Percentiles rank a stretch among this genome's conserved stretches.
These are phyloP conservation scores for Radopholus similis DNA, from an alignment of 1,140 invertebrate genomes.

Conservation along the genomic window DNA sequence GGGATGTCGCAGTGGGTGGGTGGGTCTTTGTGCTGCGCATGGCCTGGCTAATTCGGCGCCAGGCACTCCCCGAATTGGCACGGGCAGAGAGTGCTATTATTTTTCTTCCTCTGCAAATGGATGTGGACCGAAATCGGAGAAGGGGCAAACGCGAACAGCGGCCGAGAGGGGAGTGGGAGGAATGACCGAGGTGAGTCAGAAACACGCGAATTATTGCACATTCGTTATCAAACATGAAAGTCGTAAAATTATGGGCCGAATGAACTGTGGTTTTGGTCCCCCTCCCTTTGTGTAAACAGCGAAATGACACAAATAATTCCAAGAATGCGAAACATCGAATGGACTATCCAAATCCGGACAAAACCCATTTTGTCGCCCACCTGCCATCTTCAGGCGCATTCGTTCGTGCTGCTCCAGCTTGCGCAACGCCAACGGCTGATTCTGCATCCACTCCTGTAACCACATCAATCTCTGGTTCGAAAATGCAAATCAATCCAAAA, in stretches of 20 bases:
- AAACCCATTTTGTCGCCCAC: no score
- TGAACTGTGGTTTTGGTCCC: background rate
- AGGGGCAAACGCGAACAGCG: no score
- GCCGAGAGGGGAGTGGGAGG: no score
- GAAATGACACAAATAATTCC: background rate
- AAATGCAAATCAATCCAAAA: slow-evolving; percentile 4
- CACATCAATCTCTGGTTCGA: background rate
- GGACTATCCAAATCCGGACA: no score
- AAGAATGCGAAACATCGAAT: no score
- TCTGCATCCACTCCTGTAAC: slow-evolving; percentile 21
- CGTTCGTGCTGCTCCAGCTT: slow-evolving; percentile 20
- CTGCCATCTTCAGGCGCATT: slow-evolving; percentile 19
- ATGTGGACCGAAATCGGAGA: no score
- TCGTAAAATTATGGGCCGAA: background rate
- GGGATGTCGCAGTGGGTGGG: background rate
- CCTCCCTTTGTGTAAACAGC: background rate
- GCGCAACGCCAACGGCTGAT: slow-evolving; percentile 11
- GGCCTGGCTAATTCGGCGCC: background rate
- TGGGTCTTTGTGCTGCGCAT: background rate
- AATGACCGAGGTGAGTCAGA: no score
- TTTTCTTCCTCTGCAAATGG: no score
- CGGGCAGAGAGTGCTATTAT: no score
- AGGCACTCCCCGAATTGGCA: background rate
- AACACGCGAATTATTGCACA: no score
- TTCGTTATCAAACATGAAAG: background rate